phyloP scores from a whole-genome alignment of 2,113 vertebrate species.

The Brienomyrus longianalis region DNA sequence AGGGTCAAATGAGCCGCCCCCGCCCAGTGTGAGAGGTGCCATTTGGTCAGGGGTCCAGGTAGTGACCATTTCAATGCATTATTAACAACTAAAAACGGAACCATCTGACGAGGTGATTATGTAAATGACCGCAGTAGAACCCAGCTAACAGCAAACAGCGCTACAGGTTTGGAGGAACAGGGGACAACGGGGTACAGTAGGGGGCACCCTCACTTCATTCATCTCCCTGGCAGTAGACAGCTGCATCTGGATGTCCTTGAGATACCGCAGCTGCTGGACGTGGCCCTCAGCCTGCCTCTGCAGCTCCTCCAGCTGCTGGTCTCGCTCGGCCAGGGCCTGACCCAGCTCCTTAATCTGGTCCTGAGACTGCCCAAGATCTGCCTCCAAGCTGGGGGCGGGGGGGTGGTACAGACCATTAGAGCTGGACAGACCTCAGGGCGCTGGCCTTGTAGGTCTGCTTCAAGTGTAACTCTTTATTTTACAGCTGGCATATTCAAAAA shows the following conservation, averaged over 20 bases:
- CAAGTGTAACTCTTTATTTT: background rate
- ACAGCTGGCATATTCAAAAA: background rate
- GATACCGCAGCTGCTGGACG: slow-evolving; percentile 47
- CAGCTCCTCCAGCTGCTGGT: slow-evolving; percentile 40
- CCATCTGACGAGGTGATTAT: background rate
- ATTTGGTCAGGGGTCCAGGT: background rate
- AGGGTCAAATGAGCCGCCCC: background rate
- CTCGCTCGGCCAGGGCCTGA: slow-evolving; percentile 38
- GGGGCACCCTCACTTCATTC: slow-evolving; percentile 63
- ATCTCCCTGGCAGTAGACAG: slow-evolving; percentile 57
- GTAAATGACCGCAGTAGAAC: background rate
- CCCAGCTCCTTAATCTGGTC: slow-evolving; percentile 37
- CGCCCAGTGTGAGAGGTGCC: background rate
- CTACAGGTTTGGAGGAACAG: background rate
- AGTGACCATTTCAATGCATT: background rate
- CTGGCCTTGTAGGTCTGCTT: background rate
- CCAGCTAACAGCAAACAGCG: background rate
- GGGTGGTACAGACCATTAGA: background rate
- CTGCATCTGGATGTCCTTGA: slow-evolving; percentile 54
- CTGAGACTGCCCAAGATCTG: slow-evolving; percentile 40
- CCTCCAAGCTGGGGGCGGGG: slow-evolving; percentile 42
- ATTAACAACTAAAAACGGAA: background rate
- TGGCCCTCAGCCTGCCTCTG: slow-evolving; percentile 49
- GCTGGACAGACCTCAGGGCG: background rate
- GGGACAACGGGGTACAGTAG: background rate